Percentiles rank a stretch among this genome's conserved stretches.
Conservation (phyloP, 2,113 vertebrate genomes). For the Anhinga anhinga region DNA sequence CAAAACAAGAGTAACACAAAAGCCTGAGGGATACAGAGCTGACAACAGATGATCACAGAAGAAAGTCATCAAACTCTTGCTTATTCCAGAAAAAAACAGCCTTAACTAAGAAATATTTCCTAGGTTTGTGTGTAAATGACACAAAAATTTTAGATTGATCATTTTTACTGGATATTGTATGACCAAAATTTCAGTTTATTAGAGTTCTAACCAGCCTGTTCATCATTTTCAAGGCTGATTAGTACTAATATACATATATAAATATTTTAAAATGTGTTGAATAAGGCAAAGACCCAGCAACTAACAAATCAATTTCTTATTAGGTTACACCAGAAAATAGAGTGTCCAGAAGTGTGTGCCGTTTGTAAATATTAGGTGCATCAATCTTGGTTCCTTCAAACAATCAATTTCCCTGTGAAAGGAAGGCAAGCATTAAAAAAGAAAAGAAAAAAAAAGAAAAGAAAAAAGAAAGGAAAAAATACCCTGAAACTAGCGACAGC, state of each 20-base stretch:
- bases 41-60: constrained; percentile 63
- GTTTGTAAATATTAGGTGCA: constrained; percentile 27
- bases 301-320: constrained; percentile 58
- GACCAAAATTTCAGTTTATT: constrained; percentile 9
- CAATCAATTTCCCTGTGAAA: constrained; percentile 45
- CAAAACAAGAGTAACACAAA: constrained; percentile 57
- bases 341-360: constrained; percentile 23
- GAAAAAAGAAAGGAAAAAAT: background rate
- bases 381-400: constrained; percentile 44
- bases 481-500: background rate
- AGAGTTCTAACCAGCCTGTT: background rate
- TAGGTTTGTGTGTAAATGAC: background rate
- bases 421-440: background rate
- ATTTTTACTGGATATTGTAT: background rate
- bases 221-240: constrained; percentile 27
- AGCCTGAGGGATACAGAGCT: constrained; percentile 50
- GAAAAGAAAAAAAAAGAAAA: rapidly evolving
- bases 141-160: background rate
- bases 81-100: constrained; percentile 5
- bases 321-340: constrained; percentile 38
- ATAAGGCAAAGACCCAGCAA: background rate
- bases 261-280: constrained; percentile 38
- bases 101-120: constrained; percentile 39
- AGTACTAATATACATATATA: constrained; percentile 43
- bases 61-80: constrained; percentile 44